Percentiles rank a stretch among this genome's conserved stretches.
Evolutionary conservation across 2,888 invertebrate species (phyloP).

Genomic region (Lymantria monacha): DNA sequence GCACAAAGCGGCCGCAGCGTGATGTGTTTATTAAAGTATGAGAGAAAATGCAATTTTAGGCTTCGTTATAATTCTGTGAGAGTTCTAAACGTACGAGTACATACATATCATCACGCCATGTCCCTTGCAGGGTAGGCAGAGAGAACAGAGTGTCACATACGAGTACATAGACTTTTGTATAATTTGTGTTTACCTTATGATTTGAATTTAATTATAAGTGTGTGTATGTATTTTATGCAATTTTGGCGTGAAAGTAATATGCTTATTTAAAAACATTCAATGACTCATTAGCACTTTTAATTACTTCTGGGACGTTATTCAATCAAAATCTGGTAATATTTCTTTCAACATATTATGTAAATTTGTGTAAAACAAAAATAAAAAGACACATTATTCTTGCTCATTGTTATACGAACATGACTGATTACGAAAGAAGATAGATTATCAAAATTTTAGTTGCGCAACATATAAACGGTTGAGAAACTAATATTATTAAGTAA

Average conservation of each 20-base stretch:
- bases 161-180: neutral
- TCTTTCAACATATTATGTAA: constrained; percentile 9
- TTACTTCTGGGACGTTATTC: constrained; percentile 19
- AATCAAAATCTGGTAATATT: constrained; percentile 17
- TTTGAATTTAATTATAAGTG: neutral
- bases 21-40: constrained; percentile 54
- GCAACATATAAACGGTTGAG: constrained; percentile 26
- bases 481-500: neutral
- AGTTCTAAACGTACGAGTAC: neutral
- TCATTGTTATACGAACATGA: constrained; percentile 21
- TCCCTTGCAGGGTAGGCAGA: no score
- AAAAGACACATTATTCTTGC: constrained; percentile 17
- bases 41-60: constrained; percentile 31
- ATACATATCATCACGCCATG: no score
- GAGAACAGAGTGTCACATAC: no score
- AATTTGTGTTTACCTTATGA: neutral
- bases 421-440: constrained; percentile 9
- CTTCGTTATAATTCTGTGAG: constrained; percentile 18
- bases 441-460: constrained; percentile 30
- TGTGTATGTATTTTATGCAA: neutral
- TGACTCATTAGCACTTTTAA: constrained; percentile 21
- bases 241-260: constrained; percentile 1
- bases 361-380: constrained; percentile 24
- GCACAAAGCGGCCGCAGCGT: constrained; percentile 36
- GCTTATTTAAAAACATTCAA: constrained; percentile 3